Percentiles rank a stretch among this genome's conserved stretches.
These are phyloP conservation scores for Nannospalax galili DNA, from an alignment of 2,113 vertebrate species.

Conservation along the genomic window DNA sequence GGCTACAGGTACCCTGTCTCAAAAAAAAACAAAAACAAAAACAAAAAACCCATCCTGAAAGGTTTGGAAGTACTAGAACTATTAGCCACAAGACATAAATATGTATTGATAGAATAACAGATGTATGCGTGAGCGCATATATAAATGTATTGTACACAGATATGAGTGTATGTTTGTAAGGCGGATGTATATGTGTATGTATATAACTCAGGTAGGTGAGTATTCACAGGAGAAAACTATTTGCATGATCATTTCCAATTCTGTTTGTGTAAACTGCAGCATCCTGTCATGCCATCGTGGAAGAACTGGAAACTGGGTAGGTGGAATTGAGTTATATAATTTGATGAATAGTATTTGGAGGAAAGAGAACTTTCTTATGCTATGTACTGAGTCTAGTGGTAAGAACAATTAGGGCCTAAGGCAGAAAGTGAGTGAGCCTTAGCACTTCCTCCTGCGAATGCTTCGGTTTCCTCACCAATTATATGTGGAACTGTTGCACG, in stretches of 20 bases:
- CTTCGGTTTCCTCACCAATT: neutral
- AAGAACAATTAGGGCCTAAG: neutral
- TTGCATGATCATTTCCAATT: neutral
- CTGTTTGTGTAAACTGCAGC: neutral
- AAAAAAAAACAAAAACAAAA: too few species aligned
- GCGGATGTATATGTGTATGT: neutral
- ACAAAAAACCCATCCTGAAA: neutral
- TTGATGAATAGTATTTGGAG: neutral
- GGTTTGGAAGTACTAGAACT: neutral
- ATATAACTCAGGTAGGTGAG: neutral
- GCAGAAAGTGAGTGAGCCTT: neutral
- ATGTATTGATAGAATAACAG: neutral
- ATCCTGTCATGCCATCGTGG: neutral
- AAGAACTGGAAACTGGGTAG: neutral
- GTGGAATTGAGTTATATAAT: neutral
- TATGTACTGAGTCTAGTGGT: neutral
- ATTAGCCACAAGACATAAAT: neutral
- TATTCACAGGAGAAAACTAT: neutral
- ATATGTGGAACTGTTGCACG: neutral
- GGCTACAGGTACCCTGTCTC: too few species aligned
- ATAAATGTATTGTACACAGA: neutral
- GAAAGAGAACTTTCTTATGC: slow-evolving; percentile 19
- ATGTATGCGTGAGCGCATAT: neutral
- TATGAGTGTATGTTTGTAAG: neutral
- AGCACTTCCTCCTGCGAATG: neutral